A percentile compares a stretch with the other conserved stretches of the same genome.
phyloP scores from a whole-genome alignment of 2,113 vertebrate genomes.

The Phalacrocorax aristotelis region DNA sequence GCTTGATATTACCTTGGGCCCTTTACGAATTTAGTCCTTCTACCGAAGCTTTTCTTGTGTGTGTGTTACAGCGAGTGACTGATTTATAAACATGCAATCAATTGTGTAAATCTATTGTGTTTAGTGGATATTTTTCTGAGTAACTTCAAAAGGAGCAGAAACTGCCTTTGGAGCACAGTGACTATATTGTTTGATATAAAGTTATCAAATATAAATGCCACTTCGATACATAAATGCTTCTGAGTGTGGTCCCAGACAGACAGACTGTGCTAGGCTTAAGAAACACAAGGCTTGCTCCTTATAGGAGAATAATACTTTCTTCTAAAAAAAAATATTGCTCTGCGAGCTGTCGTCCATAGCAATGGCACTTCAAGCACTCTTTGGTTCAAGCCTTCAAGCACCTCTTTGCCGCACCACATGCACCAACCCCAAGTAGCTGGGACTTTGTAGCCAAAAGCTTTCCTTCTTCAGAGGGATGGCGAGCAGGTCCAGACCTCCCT shows the following conservation, averaged over 20 bases:
- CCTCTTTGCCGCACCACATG: background rate
- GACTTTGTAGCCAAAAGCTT: background rate
- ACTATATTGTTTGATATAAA: background rate
- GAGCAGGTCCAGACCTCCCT: background rate
- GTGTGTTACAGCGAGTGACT: background rate
- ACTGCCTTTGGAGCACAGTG: background rate
- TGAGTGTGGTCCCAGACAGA: accelerated
- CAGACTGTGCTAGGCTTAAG: background rate
- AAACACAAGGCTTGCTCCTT: background rate
- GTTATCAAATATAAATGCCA: background rate
- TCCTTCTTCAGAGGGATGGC: background rate
- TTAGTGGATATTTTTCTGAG: background rate
- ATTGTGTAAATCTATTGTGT: accelerated
- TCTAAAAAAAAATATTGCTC: background rate
- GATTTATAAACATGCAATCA: background rate
- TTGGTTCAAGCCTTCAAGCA: background rate
- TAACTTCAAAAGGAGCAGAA: background rate
- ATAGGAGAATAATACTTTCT: background rate
- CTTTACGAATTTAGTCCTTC: background rate
- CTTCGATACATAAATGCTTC: background rate
- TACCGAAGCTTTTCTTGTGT: background rate
- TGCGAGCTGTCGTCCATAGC: background rate
- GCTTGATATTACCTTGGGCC: accelerated
- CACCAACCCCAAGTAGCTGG: background rate
- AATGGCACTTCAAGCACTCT: background rate